Conservation (phyloP, 2,797 vertebrate genomes). For the Anniella stebbinsi region DNA sequence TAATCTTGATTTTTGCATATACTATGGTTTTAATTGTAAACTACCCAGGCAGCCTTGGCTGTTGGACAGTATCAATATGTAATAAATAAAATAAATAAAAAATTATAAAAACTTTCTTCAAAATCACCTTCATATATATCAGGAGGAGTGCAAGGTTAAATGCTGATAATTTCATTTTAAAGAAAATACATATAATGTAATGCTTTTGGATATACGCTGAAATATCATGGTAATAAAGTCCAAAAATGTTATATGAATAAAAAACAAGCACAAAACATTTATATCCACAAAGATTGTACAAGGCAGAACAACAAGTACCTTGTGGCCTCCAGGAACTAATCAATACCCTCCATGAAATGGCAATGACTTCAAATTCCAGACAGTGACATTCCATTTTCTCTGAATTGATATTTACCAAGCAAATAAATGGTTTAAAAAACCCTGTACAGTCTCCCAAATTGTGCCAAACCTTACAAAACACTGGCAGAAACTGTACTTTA, state of each 20-base stretch:
- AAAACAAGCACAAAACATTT: constrained; percentile 58
- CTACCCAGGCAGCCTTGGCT: too few species aligned
- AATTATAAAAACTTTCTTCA: constrained; percentile 7
- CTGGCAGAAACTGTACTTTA: constrained; percentile 21
- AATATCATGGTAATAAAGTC: not conserved
- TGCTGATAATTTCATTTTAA: not conserved
- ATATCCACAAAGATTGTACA: constrained; percentile 57
- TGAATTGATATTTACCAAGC: constrained; percentile 76
- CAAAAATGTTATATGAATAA: constrained; percentile 41
- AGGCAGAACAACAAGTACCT: constrained; percentile 61
- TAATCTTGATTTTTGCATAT: too few species aligned
- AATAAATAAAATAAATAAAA: too few species aligned
- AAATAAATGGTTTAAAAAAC: constrained; percentile 71
- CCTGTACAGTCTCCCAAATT: constrained; percentile 72
- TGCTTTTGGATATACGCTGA: not conserved
- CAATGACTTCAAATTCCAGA: constrained; percentile 72
- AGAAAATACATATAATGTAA: not conserved
- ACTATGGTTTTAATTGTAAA: too few species aligned
- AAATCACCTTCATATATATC: not conserved
- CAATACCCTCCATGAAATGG: constrained; percentile 70
- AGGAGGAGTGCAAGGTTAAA: constrained; percentile 10
- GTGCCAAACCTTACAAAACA: constrained; percentile 57
- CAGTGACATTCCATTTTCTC: constrained; percentile 71
- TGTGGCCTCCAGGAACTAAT: constrained; percentile 70
- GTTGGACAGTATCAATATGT: too few species aligned